phyloP scores from a whole-genome alignment of 2,888 invertebrate species.

The Hydrotaea diabolus region DNA sequence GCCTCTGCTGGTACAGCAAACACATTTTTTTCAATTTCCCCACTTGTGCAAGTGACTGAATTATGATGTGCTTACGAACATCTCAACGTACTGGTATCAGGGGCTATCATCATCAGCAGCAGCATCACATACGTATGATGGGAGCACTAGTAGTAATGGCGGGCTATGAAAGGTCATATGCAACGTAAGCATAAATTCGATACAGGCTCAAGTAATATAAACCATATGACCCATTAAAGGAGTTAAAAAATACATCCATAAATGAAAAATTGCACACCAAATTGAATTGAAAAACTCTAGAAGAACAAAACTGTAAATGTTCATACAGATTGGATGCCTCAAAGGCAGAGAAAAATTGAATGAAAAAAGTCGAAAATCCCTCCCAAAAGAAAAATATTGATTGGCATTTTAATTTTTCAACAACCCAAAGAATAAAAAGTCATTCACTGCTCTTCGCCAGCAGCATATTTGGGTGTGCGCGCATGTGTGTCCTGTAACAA shows the following conservation, averaged over 20 bases:
- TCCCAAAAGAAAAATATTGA: slow-evolving; percentile 20
- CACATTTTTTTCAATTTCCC: slow-evolving; percentile 41
- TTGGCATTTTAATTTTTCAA: not conserved
- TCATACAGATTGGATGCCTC: no score
- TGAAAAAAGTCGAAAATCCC: not conserved
- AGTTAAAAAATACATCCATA: not conserved
- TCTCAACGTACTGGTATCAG: slow-evolving; percentile 35
- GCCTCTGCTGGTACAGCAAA: not conserved
- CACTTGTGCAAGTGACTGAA: slow-evolving; percentile 73
- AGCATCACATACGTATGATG: not conserved
- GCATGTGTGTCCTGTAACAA: not conserved
- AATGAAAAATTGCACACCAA: slow-evolving; percentile 3
- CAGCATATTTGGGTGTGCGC: not conserved
- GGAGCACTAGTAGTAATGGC: slow-evolving; percentile 3
- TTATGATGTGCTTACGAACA: slow-evolving; percentile 70
- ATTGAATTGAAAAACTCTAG: not conserved
- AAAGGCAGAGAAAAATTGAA: not conserved
- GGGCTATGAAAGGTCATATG: slow-evolving; percentile 31
- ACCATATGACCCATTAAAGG: slow-evolving; percentile 29
- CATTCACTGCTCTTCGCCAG: not conserved
- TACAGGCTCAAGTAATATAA: slow-evolving; percentile 27
- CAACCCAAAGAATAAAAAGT: not conserved
- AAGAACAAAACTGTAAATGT: no score
- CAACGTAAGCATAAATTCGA: slow-evolving; percentile 31
- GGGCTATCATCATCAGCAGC: slow-evolving; percentile 12